Base-by-base conservation (phyloP, 2,888 invertebrate species). In the Apotomis capreana region DNA sequence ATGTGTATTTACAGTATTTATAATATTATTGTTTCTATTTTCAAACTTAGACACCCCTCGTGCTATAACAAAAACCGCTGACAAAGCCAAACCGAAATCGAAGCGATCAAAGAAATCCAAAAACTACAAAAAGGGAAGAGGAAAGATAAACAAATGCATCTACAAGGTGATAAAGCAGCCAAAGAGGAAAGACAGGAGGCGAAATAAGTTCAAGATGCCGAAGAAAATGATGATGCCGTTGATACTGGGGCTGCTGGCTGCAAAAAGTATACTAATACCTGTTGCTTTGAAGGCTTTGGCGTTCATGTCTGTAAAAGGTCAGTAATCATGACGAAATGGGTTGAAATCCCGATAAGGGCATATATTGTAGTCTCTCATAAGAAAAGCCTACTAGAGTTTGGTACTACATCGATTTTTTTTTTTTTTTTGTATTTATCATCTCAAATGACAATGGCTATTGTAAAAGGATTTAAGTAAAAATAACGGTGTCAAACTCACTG, bases 221-320 rank as follows among this genome's bases (percentile, higher is more conserved):
- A 91, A 92, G 75, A 95, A 94, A 79, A 94, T 93, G 76, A 83
- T 96, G 69, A 84, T 95, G 75, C 95, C 96, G 0, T 65, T 96
- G 74, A 83, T 96, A 15, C 78, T 96, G 26, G 96, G 95, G 0
- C 88, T 95, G 37, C 80, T 96, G 15, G 89, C 96, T 64, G 94
- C 96, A 0, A 96, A 96, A 83, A 93, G 95, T 51, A 85, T 97
- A 2, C 79, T 96, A 8, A 87, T 96, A 62, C 96, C 96, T 0
- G 87, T 96, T 51, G 94, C 95, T 0, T 83, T 97, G 68, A 96
- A 96, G 80, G 94, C 95, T 1, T 85, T 96, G 74, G 95, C 96
- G 0, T 94, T 96, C 55, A 85, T 96, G 63, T 95, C 96, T 36
- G 95, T 95, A 74, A 93, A 93, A 88, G 93, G 93, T 92, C 79